A percentile compares a stretch with the other conserved stretches of the same genome.
phyloP scores from a whole-genome alignment of 2,888 invertebrate species.

The Apamea crenata region DNA sequence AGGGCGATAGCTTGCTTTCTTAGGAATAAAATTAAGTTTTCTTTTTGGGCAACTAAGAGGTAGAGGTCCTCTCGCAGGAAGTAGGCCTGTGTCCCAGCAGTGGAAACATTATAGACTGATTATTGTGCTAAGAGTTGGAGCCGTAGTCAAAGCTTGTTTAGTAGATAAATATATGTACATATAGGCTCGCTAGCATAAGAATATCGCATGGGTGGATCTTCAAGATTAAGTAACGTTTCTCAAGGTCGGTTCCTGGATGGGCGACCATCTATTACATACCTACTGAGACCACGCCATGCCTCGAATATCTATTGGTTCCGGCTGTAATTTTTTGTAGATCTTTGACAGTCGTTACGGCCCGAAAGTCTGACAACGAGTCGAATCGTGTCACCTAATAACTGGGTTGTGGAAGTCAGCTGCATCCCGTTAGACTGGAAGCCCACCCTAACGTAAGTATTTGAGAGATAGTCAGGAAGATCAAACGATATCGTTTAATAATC shows the following conservation, averaged over 20 bases:
- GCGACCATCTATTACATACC: neutral
- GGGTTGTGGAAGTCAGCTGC: neutral
- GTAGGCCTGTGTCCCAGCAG: too few relatives aligned
- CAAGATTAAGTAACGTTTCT: too few relatives aligned
- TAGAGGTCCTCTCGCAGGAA: neutral
- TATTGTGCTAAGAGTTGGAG: too few relatives aligned
- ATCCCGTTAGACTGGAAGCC: neutral
- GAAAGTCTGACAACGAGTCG: neutral
- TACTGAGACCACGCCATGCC: neutral
- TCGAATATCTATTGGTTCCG: neutral
- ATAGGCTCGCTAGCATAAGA: neutral
- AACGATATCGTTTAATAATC: neutral
- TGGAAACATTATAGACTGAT: too few relatives aligned
- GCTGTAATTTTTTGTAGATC: neutral
- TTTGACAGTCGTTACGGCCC: neutral
- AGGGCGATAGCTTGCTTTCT: neutral
- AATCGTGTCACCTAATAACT: neutral
- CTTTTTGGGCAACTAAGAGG: neutral
- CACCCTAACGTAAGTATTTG: neutral
- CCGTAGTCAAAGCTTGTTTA: neutral
- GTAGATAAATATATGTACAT: neutral
- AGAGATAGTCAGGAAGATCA: too few relatives aligned
- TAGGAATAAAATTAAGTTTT: neutral
- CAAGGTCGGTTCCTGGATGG: neutral
- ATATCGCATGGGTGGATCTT: neutral